phyloP scores from a whole-genome alignment of 2,888 invertebrate genomes.

The Ariolimax columbianus region DNA sequence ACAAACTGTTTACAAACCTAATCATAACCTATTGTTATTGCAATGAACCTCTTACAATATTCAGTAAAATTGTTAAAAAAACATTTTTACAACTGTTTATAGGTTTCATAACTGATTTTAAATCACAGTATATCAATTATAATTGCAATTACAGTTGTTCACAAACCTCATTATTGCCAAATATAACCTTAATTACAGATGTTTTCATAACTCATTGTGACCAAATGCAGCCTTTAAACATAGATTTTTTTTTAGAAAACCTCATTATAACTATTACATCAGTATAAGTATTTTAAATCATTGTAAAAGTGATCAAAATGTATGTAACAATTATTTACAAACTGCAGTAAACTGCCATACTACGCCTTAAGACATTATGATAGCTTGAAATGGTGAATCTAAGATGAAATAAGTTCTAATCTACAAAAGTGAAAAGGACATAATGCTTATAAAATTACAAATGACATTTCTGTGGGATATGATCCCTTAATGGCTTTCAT shows the following conservation, averaged over 20 bases:
- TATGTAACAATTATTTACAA: background rate
- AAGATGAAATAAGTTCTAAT: slow-evolving; percentile 12
- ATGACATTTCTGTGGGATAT: background rate
- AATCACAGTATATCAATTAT: background rate
- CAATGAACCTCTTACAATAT: background rate
- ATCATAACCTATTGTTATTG: background rate
- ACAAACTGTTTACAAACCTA: background rate
- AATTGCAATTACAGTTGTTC: background rate
- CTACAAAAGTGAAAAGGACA: slow-evolving; percentile 23
- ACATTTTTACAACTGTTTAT: too few species aligned
- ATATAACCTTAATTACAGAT: background rate
- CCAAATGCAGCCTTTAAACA: background rate
- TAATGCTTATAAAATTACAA: background rate
- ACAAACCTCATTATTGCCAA: background rate
- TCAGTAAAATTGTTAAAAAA: too few species aligned
- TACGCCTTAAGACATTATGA: background rate
- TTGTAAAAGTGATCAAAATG: background rate
- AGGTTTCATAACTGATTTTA: too few species aligned
- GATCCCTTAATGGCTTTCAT: background rate
- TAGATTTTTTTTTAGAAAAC: background rate
- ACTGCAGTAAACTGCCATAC: background rate
- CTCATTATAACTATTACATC: background rate
- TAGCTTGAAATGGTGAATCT: background rate
- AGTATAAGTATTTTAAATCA: background rate
- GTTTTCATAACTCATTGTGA: background rate